Conservation (phyloP, 2,888 invertebrate genomes). For the Eupithecia exiguata region DNA sequence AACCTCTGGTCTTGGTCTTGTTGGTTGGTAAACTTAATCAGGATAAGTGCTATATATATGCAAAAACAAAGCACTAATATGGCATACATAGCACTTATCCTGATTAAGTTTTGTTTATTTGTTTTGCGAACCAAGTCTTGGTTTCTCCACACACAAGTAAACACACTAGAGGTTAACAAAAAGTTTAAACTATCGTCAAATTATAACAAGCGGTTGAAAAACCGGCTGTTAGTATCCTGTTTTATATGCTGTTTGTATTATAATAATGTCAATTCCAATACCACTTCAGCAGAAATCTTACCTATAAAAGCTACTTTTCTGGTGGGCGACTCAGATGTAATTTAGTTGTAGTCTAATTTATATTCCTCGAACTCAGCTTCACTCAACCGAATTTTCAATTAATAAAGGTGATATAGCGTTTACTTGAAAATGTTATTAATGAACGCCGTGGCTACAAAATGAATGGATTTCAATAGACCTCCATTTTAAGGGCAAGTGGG, state of each 20-base stretch:
- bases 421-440: conserved; percentile 67
- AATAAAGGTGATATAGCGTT: conserved; percentile 63
- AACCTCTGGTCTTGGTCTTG: no score
- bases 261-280: background rate
- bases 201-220: no score
- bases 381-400: conserved; percentile 60
- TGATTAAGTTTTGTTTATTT: no score
- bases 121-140: no score
- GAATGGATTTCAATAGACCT: conserved; percentile 46
- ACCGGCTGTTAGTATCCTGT: background rate
- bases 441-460: conserved; percentile 53
- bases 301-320: background rate
- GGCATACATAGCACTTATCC: no score
- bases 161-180: no score
- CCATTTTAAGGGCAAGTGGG: conserved; percentile 13
- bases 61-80: no score
- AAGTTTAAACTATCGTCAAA: no score
- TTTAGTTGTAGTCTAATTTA: conserved; percentile 12
- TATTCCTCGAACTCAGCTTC: conserved; percentile 17
- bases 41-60: no score
- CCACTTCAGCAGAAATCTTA: background rate
- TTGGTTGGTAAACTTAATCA: no score
- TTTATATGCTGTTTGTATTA: background rate
- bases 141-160: no score
- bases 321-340: background rate